Base-by-base conservation (phyloP, 2,797 vertebrate species). In the Lagorchestes hirsutus region DNA sequence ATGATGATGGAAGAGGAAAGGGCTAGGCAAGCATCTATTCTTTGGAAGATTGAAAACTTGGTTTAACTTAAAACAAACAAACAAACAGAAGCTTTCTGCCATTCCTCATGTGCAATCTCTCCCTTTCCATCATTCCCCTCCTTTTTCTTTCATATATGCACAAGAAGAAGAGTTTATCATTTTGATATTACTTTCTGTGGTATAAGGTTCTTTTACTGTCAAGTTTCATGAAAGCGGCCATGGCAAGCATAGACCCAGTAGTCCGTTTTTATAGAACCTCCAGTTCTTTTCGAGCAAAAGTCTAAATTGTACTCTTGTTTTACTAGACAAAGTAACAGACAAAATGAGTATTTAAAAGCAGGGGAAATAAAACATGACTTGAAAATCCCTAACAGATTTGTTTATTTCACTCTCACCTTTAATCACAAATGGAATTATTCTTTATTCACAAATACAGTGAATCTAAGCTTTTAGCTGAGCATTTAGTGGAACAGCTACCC, bases 401-500 rank as follows among this genome's bases (percentile, higher is more conserved):
- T 98, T 98, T 98, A 94, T 96, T 98, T 98, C 97, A 93, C n/a
- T 95, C 55, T 98, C 90, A 98, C 97, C 93, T 98, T 98, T 97
- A 98, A 98, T 97, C 97, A 97, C 97, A 98, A 96, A 22, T 18
- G 18, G 95, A 98, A 98, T 98, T 98, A 96, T 97, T 97, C 96
- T 98, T 98, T 98, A 96, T 96, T 98, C 95, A 97, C 94, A 97
- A 98, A 98, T 98, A 98, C 95, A 98, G 97, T 97, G 98, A 98
- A 98, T 97, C 96, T 97, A 97, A 98, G 98, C 95, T 98, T 98
- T 99, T 98, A 98, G 98, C 98, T 98, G 97, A 98, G 98, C 98
- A 93, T 98, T 99, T 98, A 98, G 97, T 97, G 97, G 97, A 98
- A 98, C 94, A 97, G 98, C 98, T 98, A 99, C 97, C 96, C 98